Percentiles rank a stretch among this genome's conserved stretches.
Conservation (phyloP, 2,888 invertebrate species). For the Phengaris arion region DNA sequence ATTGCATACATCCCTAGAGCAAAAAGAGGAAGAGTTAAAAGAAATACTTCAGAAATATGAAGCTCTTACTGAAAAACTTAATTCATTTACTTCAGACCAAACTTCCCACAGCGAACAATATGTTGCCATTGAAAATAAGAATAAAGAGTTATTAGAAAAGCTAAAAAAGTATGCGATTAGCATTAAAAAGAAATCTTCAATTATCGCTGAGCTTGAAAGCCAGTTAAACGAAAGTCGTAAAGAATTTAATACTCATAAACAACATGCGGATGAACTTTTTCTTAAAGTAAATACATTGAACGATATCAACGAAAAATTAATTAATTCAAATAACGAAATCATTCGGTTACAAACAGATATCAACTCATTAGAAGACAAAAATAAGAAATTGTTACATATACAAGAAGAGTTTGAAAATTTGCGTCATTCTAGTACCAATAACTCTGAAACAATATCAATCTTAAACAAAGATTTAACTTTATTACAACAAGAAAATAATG, state of each 20-base stretch:
- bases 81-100: conserved; percentile 61
- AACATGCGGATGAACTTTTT: conserved; percentile 56
- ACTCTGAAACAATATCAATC: conserved; percentile 51
- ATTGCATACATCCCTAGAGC: conserved; percentile 78
- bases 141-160: conserved; percentile 86
- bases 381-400: conserved; percentile 33
- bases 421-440: conserved; percentile 32
- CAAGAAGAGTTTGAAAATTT: conserved; percentile 30
- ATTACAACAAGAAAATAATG: conserved; percentile 52
- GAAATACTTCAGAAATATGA: conserved; percentile 73
- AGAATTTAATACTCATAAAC: conserved; percentile 55
- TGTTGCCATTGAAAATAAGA: conserved; percentile 77
- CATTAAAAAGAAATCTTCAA: conserved; percentile 84
- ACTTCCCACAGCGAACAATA: conserved; percentile 60
- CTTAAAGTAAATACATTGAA: conserved; percentile 62
- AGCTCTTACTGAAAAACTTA: conserved; percentile 61
- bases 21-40: conserved; percentile 69
- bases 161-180: conserved; percentile 88
- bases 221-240: conserved; percentile 63
- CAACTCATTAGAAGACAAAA: conserved; percentile 48
- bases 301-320: conserved; percentile 62
- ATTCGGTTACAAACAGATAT: conserved; percentile 55
- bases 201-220: conserved; percentile 83
- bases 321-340: conserved; percentile 64
- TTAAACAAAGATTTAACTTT: conserved; percentile 53